Base-by-base conservation (phyloP, 1,140 invertebrate genomes). In the Adoxophyes honmai region DNA sequence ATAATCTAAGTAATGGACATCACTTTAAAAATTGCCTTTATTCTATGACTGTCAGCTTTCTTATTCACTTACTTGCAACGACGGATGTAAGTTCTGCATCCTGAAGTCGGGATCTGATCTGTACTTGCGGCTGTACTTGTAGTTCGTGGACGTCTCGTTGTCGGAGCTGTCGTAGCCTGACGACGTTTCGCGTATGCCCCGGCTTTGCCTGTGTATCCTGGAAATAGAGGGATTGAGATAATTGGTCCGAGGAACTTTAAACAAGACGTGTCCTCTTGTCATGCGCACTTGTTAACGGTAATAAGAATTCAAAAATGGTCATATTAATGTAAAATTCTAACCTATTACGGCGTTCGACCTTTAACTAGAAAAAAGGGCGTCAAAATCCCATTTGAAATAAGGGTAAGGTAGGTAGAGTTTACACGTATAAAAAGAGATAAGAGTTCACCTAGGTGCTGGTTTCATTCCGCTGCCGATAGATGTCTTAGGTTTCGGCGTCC, bases 111-210 rank as follows among this genome's bases (percentile, higher is more conserved):
- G 95, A 78, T 96, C 95, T 55, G 95, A 96, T 60, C 93, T 89
- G 70, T 94, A 94, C 68, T 94, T 93, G 66, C 92, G 85, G 68
- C 90, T 92, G 62, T 91, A 88, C 86, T 93, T 90, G 85, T 92
- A 91, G 80, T 93, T 81, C 67, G 91, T 84, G 42, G 91, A 87
- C 0, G 92, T 93, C 79, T 93, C 93, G 75, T 93, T 93, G 75
- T 93, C 93, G 14, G 92, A 93, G 67, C 96, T 97, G 70, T 97
- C 96, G 77, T 97, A 97, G 1, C 96, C 96, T 61, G 95, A 96
- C 6, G 96, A 97, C 0, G 83, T 90, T 54, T 90, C 89, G 4
- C 89, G 78, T 5, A 85, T 68, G 4, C 89, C 89, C 59, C 88
- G 65, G 57, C 73, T 89, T 62, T 89, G 84, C 34, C 89, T 69